Base-by-base conservation (phyloP, 2,888 invertebrate species). In the Pegoplata infirma region DNA sequence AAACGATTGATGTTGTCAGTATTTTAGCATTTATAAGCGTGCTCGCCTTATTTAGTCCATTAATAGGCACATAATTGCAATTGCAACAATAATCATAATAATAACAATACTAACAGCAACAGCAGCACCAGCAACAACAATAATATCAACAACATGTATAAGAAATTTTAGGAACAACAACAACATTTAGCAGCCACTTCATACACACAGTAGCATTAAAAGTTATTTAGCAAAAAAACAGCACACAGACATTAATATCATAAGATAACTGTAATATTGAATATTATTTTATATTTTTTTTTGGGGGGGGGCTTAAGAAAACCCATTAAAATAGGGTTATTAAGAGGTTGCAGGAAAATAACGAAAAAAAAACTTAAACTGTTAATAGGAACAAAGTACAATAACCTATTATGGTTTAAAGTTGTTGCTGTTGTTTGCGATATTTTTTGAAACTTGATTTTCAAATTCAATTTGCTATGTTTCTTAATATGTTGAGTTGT, bases 221-320 rank as follows among this genome's bases (percentile, higher is more conserved):
- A 68, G 44, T 64, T 73, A 40, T 68, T 63, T 59, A 66, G 73
- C 73, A 64, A 84, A 86, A 84, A 84, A 84, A 82, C 83, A 82
- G 83, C 83, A 86, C 83, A 83, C 86, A 86, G 84, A 83, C 86
- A 83, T 84, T 84, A 86, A 86, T 85, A 81, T 83, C 84, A 84
- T 84, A 46, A 79, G 75, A 79, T 79, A 79, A 72, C 79, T 46
- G 75, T 72, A 67, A 75, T 69, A 76, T 69, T 76, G 21, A 63
- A 75, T 75, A 44, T 66, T 56, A 7, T n/a, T 40, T 64, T 21
- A 40, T 21, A 2, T 23, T 51, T 12, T 55, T 23, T 19, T 53
- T 14, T 44, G n/a, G 28, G 36, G 32, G 16, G 17, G 61, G 58
- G 63, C 46, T 28, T 17, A 44, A 25, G 21, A 49, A 49, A 63